phyloP scores from a whole-genome alignment of 2,113 vertebrate genomes.

The Eubucco bourcierii region DNA sequence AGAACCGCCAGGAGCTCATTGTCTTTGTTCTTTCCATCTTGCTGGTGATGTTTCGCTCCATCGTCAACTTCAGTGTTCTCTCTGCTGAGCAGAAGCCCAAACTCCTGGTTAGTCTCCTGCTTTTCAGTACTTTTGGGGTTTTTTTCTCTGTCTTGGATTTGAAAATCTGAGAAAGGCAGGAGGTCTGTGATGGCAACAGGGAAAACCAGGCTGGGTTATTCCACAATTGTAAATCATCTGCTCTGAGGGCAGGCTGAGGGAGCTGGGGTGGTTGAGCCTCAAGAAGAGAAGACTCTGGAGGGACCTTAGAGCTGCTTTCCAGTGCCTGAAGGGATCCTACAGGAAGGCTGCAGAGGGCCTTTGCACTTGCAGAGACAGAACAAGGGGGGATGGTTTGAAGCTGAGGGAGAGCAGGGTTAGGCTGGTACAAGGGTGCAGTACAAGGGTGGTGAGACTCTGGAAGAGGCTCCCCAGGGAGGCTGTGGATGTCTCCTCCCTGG shows the following conservation, averaged over 20 bases:
- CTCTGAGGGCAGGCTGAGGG: not conserved
- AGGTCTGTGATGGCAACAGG: not conserved
- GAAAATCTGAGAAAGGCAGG: not conserved
- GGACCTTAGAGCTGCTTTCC: no score
- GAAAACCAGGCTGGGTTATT: not conserved
- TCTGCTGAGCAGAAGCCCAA: constrained; percentile 51
- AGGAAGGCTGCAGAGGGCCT: no score
- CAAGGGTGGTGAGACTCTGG: no score
- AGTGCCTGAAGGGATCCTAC: no score
- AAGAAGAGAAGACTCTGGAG: no score
- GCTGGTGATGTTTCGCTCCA: constrained; percentile 79
- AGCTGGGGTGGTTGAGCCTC: no score
- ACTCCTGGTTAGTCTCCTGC: constrained; percentile 72
- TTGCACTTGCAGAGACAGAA: no score
- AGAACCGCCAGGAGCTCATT: constrained; percentile 84
- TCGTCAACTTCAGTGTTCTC: constrained; percentile 80
- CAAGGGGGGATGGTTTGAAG: no score
- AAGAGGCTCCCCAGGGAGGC: no score
- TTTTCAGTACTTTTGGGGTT: not conserved
- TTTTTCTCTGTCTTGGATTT: not conserved
- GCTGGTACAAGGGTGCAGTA: no score
- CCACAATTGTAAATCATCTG: not conserved
- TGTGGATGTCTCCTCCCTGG: no score
- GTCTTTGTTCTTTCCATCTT: constrained; percentile 79
- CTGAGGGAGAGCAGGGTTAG: no score